Evolutionary conservation across 2,797 vertebrate genomes (phyloP).

Genomic region (Catamblyrhynchus diadema): DNA sequence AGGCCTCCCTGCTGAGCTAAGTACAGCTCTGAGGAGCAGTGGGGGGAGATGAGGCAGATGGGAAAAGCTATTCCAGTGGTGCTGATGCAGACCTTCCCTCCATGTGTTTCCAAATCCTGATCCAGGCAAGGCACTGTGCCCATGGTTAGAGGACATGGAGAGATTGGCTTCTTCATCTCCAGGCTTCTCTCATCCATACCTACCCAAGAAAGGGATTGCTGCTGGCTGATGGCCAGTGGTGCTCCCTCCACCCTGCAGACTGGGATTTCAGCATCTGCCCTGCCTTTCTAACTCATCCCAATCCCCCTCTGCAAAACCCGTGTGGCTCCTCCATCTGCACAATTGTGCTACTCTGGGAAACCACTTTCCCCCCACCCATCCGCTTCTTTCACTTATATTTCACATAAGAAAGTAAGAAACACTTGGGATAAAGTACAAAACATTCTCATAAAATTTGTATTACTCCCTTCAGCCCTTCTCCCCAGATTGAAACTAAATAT

Average conservation of each 20-base stretch:
- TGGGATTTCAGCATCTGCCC: background rate
- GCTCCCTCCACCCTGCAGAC: background rate
- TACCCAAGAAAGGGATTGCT: background rate
- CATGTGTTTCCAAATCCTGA: rapidly evolving
- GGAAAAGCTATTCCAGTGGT: background rate
- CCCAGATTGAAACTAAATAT: background rate
- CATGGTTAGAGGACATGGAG: rapidly evolving
- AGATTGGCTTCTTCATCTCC: background rate
- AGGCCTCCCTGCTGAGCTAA: slow-evolving; percentile 32
- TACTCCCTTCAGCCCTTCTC: background rate
- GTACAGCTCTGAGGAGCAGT: background rate
- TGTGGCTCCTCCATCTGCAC: background rate
- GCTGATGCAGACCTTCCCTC: background rate
- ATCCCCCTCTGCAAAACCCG: background rate
- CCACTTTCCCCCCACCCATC: background rate
- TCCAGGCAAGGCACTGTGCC: background rate
- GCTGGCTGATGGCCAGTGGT: background rate
- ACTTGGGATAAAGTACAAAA: slow-evolving; percentile 9
- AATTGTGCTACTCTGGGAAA: background rate
- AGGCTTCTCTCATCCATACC: background rate
- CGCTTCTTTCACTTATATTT: background rate
- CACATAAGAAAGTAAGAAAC: background rate
- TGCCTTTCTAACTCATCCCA: background rate
- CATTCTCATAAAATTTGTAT: background rate
- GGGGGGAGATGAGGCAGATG: background rate